Base-by-base conservation (phyloP, 2,797 vertebrate species). In the Menidia menidia region DNA sequence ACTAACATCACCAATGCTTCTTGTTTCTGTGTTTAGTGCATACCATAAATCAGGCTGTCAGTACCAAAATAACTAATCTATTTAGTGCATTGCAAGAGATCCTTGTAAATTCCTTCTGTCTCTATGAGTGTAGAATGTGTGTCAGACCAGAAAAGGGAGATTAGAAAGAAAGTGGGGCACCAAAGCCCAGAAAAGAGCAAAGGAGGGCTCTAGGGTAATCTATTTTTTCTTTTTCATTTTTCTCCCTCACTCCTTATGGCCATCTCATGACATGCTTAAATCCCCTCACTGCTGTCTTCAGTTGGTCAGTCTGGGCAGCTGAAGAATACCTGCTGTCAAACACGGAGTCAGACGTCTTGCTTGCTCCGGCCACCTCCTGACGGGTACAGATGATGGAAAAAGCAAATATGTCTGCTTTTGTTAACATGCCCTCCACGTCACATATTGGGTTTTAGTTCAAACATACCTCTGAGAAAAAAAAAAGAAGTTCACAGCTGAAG, bases 131-230 rank as follows among this genome's bases (percentile, higher is more conserved):
- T 74, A 64, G 60, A 89, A 92, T 91, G 79, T 91, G 80, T 92
- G 91, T 93, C 87, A 87, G 80, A 81, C 72, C 77, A 87, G 77
- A 88, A 76, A 67, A 72, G 72, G 69, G 68, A 87, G 86, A 90
- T 88, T 87, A 88, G 72, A 78, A 72, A 60, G 81, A 88, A 90
- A 90, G 78, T 90, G 83, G 92, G 86, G 74, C 90, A 88, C 63
- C 76, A 73, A 47, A 81, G 83, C 81, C 80, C 55, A 52, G 66
- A 90, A 90, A 89, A 89, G 80, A 89, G 68, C 72, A 60, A 68
- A 76, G 83, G 64, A 71, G 80, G 82, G 71, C 86, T 86, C 85
- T 31, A 16, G 83, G 79, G 87, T 84, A 82, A 87, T 91, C 69
- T 85, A 60, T 83, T 73, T 63, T 81, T 55, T 75, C 60, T 70